Conservation (phyloP, 2,888 invertebrate genomes). For the Ophion obscuratus region DNA sequence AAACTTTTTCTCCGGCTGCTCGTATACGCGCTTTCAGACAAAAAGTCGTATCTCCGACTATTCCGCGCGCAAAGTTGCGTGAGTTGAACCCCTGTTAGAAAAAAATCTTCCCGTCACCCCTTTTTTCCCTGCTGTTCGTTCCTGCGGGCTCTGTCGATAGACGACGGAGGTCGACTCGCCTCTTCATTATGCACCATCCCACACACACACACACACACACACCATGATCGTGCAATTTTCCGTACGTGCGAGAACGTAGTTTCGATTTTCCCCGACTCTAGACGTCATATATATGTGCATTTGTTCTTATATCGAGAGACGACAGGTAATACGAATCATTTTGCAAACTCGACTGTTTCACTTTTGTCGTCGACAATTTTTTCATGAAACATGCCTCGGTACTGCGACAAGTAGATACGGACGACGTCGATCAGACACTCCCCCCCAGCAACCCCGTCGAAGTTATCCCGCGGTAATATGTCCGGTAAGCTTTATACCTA, state of each 20-base stretch:
- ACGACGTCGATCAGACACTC: neutral
- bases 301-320: constrained; percentile 9
- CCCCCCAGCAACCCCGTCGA: neutral
- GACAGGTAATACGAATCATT: constrained; percentile 33
- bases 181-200: constrained; percentile 47
- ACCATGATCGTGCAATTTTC: constrained; percentile 9
- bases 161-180: constrained; percentile 46
- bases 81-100: constrained; percentile 12
- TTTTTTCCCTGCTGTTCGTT: constrained; percentile 13
- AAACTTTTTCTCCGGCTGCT: constrained; percentile 50
- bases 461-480: neutral
- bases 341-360: constrained; percentile 17
- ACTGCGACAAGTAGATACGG: constrained; percentile 18
- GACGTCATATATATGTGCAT: neutral
- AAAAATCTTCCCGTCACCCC: neutral
- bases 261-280: constrained; percentile 14
- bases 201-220: neutral
- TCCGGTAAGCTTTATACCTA: neutral
- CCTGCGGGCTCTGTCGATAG: constrained; percentile 17
- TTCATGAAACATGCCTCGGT: neutral
- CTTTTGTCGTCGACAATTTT: constrained; percentile 28
- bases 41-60: constrained; percentile 25
- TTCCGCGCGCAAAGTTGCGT: constrained; percentile 23
- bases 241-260: constrained; percentile 18
- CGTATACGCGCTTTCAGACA: neutral